phyloP scores from a whole-genome alignment of 2,113 vertebrate species.

The Prunella himalayana region DNA sequence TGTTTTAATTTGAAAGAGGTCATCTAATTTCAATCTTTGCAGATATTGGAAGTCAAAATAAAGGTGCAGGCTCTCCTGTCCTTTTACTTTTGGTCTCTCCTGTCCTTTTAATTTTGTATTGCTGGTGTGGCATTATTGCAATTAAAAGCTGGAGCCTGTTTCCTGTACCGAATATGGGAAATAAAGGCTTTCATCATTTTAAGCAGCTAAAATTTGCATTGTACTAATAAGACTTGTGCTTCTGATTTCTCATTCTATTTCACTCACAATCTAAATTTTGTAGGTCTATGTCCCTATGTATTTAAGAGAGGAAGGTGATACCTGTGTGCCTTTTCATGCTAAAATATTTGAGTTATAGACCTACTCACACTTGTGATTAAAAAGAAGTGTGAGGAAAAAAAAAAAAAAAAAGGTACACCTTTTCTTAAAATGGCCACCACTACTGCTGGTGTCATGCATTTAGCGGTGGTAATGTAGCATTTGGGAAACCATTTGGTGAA shows the following conservation, averaged over 20 bases:
- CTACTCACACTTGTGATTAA: background rate
- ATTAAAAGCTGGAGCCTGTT: background rate
- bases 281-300: background rate
- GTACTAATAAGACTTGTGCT: background rate
- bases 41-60: background rate
- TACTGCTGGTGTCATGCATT: background rate
- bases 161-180: background rate
- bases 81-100: background rate
- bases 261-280: background rate
- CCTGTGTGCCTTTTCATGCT: background rate
- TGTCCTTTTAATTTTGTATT: background rate
- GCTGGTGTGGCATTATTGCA: background rate
- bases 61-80: background rate
- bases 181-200: background rate
- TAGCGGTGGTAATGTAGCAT: background rate
- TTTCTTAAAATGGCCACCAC: background rate
- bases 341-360: background rate
- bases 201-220: background rate
- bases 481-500: background rate
- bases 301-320: background rate
- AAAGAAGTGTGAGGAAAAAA: background rate
- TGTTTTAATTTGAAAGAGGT: background rate
- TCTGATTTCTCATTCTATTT: background rate
- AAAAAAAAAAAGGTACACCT: background rate
- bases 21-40: background rate